A percentile compares a stretch with the other conserved stretches of the same genome.
phyloP scores from a whole-genome alignment of 2,888 invertebrate species.

The Phyto melanocephala region DNA sequence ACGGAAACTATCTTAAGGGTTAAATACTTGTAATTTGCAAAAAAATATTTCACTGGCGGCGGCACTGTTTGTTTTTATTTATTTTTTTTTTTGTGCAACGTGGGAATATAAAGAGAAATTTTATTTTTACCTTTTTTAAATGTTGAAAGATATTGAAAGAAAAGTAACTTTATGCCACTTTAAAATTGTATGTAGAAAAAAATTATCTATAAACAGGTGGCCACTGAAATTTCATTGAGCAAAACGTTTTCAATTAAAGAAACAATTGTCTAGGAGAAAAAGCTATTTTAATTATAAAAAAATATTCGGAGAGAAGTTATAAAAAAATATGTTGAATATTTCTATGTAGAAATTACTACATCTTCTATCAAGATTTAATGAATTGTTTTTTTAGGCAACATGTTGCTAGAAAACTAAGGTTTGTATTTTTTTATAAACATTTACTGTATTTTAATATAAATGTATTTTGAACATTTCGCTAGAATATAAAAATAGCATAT shows the following conservation, averaged over 20 bases:
- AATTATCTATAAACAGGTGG: conserved; percentile 21
- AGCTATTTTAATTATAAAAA: background rate
- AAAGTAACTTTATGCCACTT: conserved; percentile 28
- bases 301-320: background rate
- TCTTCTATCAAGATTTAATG: no score
- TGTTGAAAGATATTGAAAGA: no score
- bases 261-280: background rate
- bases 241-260: conserved; percentile 9
- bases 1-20: conserved; percentile 24
- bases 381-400: background rate
- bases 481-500: no score
- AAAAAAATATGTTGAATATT: background rate
- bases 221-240: background rate
- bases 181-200: conserved; percentile 25
- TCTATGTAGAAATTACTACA: no score
- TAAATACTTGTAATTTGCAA: conserved; percentile 16
- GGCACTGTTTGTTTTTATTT: background rate
- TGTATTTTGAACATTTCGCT: no score
- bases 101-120: conserved; percentile 39
- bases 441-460: no score
- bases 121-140: background rate
- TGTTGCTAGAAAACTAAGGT: background rate
- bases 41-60: conserved; percentile 36
- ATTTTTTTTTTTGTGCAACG: conserved; percentile 32
- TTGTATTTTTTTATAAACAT: background rate